A percentile compares a stretch with the other conserved stretches of the same genome.
Evolutionary conservation across 1,140 invertebrate species (phyloP).

Genomic region (Cherax destructor): DNA sequence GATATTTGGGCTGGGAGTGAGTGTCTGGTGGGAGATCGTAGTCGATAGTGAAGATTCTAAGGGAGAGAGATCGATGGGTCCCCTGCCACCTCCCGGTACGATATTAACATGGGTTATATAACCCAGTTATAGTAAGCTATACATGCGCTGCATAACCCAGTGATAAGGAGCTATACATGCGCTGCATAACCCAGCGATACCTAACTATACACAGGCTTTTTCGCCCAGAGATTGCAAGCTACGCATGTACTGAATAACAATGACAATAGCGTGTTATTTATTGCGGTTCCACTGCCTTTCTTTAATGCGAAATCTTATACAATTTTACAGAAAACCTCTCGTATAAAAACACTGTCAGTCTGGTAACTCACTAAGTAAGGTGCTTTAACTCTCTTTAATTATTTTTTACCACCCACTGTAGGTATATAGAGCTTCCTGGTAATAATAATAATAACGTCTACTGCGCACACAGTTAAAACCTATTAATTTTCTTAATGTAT

Average conservation of each 20-base stretch:
- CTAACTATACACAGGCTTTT: neutral
- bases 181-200: constrained; percentile 20
- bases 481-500: neutral
- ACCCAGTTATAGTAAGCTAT: no score
- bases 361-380: neutral
- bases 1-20: constrained; percentile 43
- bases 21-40: constrained; percentile 23
- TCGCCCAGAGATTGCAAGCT: no score
- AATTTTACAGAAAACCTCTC: neutral
- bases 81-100: neutral
- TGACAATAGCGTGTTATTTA: no score
- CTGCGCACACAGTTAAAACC: neutral
- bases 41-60: constrained; percentile 29
- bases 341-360: neutral
- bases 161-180: no score
- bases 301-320: neutral
- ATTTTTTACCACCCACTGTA: neutral
- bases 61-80: constrained; percentile 42
- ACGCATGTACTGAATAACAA: no score
- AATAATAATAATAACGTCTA: no score
- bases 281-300: no score
- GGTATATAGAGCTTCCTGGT: no score
- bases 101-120: no score
- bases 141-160: no score
- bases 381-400: no score